A percentile compares a stretch with the other conserved stretches of the same genome.
Evolutionary conservation across 2,113 vertebrate genomes (phyloP).

Genomic region (Macrotis lagotis): DNA sequence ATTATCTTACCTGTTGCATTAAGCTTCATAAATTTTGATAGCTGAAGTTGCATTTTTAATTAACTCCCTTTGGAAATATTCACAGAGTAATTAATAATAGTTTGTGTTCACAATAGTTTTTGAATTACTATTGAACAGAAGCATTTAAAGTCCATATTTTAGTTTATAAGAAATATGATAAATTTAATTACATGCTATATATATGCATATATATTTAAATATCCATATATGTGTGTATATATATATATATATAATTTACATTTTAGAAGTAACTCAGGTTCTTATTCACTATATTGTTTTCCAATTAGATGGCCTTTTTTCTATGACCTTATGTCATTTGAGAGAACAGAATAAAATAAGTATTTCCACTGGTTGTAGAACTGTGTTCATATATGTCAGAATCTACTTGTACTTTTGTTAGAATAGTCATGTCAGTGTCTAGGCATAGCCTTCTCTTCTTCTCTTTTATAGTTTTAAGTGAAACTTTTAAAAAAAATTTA

Average conservation of each 20-base stretch:
- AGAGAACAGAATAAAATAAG: neutral
- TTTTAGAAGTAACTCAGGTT: conserved; percentile 17
- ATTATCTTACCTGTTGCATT: conserved; percentile 36
- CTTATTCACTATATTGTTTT: neutral
- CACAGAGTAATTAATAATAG: neutral
- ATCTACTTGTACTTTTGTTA: conserved; percentile 35
- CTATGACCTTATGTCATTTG: conserved; percentile 4
- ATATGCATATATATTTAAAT: no score
- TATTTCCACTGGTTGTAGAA: neutral
- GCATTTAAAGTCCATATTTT: neutral
- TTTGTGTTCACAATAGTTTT: conserved; percentile 29
- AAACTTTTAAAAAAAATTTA: neutral
- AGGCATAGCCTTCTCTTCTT: conserved; percentile 22
- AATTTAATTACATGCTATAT: neutral
- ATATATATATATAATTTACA: neutral
- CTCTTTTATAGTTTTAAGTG: conserved; percentile 45
- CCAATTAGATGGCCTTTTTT: conserved; percentile 15
- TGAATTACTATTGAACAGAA: neutral
- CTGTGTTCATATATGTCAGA: neutral
- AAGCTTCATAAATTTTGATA: conserved; percentile 21
- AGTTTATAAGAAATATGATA: conserved; percentile 15
- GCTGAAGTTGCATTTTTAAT: neutral
- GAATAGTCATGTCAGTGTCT: conserved; percentile 8
- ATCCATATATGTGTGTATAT: no score
- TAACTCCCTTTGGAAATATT: neutral